Evolutionary conservation across 2,888 invertebrate species (phyloP).

Genomic region (Macrophya alboannulata): DNA sequence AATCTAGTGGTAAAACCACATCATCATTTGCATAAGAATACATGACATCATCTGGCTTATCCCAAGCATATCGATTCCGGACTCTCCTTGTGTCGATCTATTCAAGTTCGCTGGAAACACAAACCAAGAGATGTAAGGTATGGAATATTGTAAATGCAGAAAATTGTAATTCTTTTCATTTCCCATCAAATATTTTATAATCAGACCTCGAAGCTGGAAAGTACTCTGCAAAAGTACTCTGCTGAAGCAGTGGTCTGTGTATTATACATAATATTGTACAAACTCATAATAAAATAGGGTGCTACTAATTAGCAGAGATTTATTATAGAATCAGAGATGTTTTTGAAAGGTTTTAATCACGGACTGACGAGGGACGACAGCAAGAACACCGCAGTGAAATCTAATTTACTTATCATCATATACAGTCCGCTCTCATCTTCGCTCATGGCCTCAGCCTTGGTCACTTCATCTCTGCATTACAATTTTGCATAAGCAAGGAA

Average conservation of each 20-base stretch:
- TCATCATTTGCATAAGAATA: conserved; percentile 7
- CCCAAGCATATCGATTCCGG: conserved; percentile 79
- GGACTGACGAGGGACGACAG: conserved; percentile 14
- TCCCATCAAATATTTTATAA: neutral
- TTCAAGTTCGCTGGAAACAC: conserved; percentile 86
- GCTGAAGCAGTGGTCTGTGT: conserved; percentile 77
- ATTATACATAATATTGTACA: neutral
- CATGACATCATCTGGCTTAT: neutral
- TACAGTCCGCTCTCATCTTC: conserved; percentile 26
- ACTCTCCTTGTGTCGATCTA: conserved; percentile 81
- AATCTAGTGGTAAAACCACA: neutral
- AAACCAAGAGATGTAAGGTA: conserved; percentile 81
- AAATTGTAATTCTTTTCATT: neutral
- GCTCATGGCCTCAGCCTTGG: neutral
- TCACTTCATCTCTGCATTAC: conserved; percentile 27
- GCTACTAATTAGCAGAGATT: neutral
- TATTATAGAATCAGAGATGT: neutral
- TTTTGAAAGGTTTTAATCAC: conserved; percentile 32
- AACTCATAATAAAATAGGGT: neutral
- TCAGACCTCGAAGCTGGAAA: conserved; percentile 10
- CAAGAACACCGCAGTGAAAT: conserved; percentile 37
- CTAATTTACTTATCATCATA: conserved; percentile 45
- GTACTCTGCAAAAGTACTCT: conserved; percentile 80
- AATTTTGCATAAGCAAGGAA: conserved; percentile 42
- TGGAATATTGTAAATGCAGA: conserved; percentile 78